phyloP scores from a whole-genome alignment of 2,113 vertebrate species.

The Ctenodactylus gundi region DNA sequence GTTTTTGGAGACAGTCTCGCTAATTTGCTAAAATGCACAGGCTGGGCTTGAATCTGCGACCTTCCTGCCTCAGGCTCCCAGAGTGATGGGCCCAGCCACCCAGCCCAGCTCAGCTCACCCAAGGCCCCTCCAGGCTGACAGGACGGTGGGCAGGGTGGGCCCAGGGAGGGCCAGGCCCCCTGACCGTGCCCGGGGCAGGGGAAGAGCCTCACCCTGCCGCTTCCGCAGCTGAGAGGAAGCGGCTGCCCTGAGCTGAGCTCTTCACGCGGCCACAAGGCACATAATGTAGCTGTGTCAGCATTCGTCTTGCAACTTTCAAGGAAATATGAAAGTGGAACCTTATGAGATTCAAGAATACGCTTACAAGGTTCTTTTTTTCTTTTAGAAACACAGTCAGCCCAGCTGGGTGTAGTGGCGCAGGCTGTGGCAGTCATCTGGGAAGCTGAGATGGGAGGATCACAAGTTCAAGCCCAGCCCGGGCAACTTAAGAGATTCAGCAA shows the following conservation, averaged over 20 bases:
- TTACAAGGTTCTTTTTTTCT: neutral
- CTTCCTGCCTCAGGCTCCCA: neutral
- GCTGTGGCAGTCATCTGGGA: no score
- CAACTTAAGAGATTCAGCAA: no score
- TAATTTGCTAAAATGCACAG: neutral
- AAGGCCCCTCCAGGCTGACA: neutral
- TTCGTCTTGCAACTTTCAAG: neutral
- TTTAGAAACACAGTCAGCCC: neutral
- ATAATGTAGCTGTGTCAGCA: neutral
- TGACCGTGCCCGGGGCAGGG: no score
- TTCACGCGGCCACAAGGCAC: neutral
- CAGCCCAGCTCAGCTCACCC: neutral
- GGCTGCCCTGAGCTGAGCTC: neutral
- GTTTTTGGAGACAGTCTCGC: neutral
- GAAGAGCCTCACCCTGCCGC: no score
- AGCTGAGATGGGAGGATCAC: no score
- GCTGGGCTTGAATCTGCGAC: neutral
- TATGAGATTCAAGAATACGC: neutral
- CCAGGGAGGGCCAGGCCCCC: neutral
- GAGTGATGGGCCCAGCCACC: neutral
- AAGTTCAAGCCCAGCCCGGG: no score
- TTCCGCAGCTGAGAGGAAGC: accelerated
- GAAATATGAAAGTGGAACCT: neutral
- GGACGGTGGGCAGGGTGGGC: neutral
- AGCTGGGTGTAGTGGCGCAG: no score